Evolutionary conservation across 2,797 vertebrate genomes (phyloP).

Genomic region (Bradypus variegatus): DNA sequence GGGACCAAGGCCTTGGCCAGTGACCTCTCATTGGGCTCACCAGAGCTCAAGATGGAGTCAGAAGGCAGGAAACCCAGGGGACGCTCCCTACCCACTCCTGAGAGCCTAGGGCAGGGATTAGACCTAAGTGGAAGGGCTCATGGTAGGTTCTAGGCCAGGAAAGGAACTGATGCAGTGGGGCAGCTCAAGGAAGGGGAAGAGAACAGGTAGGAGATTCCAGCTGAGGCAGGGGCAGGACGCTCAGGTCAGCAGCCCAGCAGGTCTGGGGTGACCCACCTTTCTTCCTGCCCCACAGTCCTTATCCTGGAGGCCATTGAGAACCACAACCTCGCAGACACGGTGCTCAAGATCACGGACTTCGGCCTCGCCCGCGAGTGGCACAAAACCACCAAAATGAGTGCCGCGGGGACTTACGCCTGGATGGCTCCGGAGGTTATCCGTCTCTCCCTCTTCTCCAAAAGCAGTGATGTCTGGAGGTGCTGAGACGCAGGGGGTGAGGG

Average conservation of each 20-base stretch:
- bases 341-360: constrained; percentile 92
- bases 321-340: constrained; percentile 80
- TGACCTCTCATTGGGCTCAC: background rate
- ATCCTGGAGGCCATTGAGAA: constrained; percentile 85
- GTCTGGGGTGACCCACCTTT: background rate
- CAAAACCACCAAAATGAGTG: constrained; percentile 92
- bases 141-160: background rate
- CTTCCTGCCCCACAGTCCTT: constrained; percentile 74
- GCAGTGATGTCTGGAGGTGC: constrained; percentile 94
- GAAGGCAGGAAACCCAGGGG: background rate
- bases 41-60: background rate
- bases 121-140: background rate
- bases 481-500: background rate
- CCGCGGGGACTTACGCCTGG: constrained; percentile 91
- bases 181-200: background rate
- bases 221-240: background rate
- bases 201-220: background rate
- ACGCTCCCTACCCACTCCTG: background rate
- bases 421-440: constrained; percentile 95
- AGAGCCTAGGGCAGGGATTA: background rate
- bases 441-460: constrained; percentile 91
- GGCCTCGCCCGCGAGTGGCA: constrained; percentile 92
- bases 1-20: background rate
- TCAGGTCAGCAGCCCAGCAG: background rate
- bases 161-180: background rate